These are phyloP conservation scores for Musca domestica DNA, from an alignment of 1,140 invertebrate genomes.

Conservation along the genomic window DNA sequence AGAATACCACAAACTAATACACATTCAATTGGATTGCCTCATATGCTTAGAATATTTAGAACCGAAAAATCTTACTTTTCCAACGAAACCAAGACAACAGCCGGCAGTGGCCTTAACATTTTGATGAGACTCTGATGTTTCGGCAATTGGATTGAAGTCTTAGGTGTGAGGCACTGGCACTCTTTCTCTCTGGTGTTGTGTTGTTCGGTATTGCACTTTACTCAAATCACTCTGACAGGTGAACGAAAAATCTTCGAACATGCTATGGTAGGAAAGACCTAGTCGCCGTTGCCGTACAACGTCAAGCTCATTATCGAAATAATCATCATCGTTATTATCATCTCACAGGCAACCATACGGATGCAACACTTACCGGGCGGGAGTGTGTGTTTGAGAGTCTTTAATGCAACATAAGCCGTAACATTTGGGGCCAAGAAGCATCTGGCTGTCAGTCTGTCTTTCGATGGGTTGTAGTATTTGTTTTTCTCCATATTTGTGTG, in stretches of 20 bases:
- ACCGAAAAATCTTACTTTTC: no score
- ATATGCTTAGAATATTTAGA: no score
- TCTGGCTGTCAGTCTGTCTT: no score
- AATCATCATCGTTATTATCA: constrained; percentile 1
- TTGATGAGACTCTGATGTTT: constrained; percentile 17
- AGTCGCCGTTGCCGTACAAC: background rate
- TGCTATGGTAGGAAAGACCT: background rate
- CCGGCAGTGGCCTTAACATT: constrained; percentile 3
- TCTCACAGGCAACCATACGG: background rate
- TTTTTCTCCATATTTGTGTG: background rate
- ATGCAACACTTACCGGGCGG: background rate
- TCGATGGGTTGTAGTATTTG: no score
- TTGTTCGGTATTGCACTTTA: constrained; percentile 4
- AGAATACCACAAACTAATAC: no score
- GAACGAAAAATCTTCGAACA: background rate
- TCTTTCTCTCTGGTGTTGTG: background rate
- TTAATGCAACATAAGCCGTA: no score
- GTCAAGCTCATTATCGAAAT: background rate
- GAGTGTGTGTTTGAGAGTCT: no score
- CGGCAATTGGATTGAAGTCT: constrained; percentile 19
- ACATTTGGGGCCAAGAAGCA: no score
- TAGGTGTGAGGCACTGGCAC: constrained; percentile 16
- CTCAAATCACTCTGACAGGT: constrained; percentile 20
- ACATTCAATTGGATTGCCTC: no score
- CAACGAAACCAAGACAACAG: no score